Percentiles rank a stretch among this genome's conserved stretches.
Evolutionary conservation across 2,113 vertebrate genomes (phyloP).

Genomic region (Microtus montanus): DNA sequence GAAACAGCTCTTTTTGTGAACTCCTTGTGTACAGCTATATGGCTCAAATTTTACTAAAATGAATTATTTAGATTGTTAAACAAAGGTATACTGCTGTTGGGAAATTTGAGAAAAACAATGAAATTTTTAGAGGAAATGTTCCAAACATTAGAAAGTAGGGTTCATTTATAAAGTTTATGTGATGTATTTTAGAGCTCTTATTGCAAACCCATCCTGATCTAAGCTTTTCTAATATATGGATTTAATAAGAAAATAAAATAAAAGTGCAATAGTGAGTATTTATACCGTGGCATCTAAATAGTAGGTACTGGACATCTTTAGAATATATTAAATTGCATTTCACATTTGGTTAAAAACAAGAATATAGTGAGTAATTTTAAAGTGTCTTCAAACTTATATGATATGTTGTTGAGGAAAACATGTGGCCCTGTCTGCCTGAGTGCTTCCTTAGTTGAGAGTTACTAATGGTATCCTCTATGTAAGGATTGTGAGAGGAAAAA

Average conservation of each 20-base stretch:
- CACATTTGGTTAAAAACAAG: background rate
- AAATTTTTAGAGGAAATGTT: background rate
- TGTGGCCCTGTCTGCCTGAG: background rate
- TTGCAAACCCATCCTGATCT: background rate
- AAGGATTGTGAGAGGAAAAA: background rate
- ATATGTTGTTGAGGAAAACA: background rate
- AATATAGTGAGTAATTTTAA: background rate
- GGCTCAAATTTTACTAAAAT: background rate
- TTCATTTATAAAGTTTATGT: background rate
- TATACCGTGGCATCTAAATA: background rate
- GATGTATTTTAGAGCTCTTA: background rate
- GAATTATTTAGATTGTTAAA: background rate
- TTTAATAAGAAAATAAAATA: background rate
- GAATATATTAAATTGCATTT: background rate
- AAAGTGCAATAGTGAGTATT: background rate
- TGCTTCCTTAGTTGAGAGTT: background rate
- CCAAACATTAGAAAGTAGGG: background rate
- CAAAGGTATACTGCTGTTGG: background rate
- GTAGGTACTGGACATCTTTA: background rate
- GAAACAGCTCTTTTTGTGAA: background rate
- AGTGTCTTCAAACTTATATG: background rate
- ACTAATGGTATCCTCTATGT: background rate
- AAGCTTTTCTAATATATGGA: background rate
- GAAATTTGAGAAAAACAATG: background rate
- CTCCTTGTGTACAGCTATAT: background rate